Evolutionary conservation across 1,140 invertebrate species (phyloP).

Genomic region (Aplysia californica): DNA sequence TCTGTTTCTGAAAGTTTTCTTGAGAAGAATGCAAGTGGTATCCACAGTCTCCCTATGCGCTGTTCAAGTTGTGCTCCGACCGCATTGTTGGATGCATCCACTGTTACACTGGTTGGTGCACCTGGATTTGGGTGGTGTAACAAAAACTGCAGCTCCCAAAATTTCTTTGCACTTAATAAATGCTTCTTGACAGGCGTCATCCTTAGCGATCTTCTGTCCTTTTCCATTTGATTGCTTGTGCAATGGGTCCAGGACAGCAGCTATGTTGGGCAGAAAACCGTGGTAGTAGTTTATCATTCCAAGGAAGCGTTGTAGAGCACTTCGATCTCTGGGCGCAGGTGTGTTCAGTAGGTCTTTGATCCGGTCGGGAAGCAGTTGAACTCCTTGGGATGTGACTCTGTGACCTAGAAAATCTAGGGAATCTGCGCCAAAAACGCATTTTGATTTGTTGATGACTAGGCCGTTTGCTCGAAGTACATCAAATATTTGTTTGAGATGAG

Average conservation of each 20-base stretch:
- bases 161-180: not conserved
- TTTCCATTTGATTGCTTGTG: not conserved
- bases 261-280: constrained; percentile 12
- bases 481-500: too few relatives aligned
- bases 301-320: constrained; percentile 2
- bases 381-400: not conserved
- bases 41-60: not conserved
- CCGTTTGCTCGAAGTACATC: too few relatives aligned
- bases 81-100: not conserved
- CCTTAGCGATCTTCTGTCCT: not conserved
- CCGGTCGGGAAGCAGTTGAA: not conserved
- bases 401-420: too few relatives aligned
- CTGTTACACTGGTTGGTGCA: not conserved
- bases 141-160: not conserved
- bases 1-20: not conserved
- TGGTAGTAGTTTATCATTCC: constrained; percentile 30
- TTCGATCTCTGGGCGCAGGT: constrained; percentile 6
- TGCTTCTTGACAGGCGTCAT: not conserved
- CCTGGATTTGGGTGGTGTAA: not conserved
- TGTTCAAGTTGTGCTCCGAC: not conserved
- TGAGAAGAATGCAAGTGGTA: not conserved
- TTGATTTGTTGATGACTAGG: too few relatives aligned
- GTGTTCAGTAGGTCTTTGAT: constrained; percentile 3
- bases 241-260: constrained; percentile 17
- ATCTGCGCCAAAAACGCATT: too few relatives aligned